phyloP scores from a whole-genome alignment of 1,140 invertebrate species.

The Ectropis grisescens region DNA sequence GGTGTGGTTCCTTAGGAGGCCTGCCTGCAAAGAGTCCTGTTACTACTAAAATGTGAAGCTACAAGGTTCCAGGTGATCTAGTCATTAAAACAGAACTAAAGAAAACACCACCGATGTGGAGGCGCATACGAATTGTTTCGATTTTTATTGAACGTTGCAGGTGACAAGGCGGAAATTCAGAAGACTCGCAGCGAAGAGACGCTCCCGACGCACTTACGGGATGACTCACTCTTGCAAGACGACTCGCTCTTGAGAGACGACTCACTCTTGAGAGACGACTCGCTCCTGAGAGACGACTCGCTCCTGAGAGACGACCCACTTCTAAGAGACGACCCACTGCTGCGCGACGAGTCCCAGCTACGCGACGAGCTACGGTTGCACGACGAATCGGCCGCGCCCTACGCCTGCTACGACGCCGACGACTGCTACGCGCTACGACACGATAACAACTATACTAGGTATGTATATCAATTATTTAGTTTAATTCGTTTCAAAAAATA shows the following conservation, averaged over 20 bases:
- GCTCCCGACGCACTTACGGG: too few relatives aligned
- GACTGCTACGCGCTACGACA: constrained; percentile 27
- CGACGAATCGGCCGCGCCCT: constrained; percentile 17
- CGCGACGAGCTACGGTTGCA: constrained; percentile 10
- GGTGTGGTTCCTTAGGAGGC: too few relatives aligned
- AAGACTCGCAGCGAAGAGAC: constrained; percentile 61
- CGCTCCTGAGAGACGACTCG: constrained; percentile 19
- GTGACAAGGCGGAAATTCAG: constrained; percentile 43
- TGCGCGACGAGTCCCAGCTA: constrained; percentile 29
- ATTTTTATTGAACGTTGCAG: too few relatives aligned
- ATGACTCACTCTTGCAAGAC: constrained; percentile 35
- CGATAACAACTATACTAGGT: constrained; percentile 33
- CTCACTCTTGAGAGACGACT: too few relatives aligned
- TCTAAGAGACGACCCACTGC: constrained; percentile 22
- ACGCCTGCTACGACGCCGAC: constrained; percentile 18
- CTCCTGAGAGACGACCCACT: constrained; percentile 32
- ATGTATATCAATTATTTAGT: too few relatives aligned
- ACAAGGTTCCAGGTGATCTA: too few relatives aligned
- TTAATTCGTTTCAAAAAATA: too few relatives aligned
- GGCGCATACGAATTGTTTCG: too few relatives aligned
- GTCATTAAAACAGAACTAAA: too few relatives aligned
- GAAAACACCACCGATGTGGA: too few relatives aligned
- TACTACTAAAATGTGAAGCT: too few relatives aligned
- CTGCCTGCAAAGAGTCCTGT: too few relatives aligned
- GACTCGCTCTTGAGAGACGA: constrained; percentile 17